phyloP scores from a whole-genome alignment of 2,888 invertebrate genomes.

The Rosalia funebris region DNA sequence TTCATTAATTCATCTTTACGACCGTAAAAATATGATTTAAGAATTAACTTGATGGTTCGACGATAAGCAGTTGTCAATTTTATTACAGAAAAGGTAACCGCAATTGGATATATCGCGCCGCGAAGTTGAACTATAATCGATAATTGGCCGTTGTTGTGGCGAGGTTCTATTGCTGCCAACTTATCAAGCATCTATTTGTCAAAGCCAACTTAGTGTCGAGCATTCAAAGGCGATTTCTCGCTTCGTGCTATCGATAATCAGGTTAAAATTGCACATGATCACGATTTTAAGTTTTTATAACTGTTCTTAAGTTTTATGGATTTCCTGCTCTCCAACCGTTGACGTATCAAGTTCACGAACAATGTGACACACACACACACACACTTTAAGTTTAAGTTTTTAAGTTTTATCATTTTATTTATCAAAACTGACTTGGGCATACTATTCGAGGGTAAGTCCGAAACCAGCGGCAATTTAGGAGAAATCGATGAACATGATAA shows the following conservation, averaged over 20 bases:
- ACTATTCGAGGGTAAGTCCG: too few species aligned
- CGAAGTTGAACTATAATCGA: slow-evolving; percentile 30
- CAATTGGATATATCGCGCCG: background rate
- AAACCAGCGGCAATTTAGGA: too few species aligned
- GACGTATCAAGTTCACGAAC: background rate
- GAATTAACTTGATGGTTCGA: too few species aligned
- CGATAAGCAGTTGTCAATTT: too few species aligned
- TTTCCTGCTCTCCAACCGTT: slow-evolving; percentile 8
- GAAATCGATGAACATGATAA: too few species aligned
- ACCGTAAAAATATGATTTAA: too few species aligned
- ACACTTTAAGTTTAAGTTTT: too few species aligned
- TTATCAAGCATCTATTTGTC: slow-evolving; percentile 31
- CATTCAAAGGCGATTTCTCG: slow-evolving; percentile 27
- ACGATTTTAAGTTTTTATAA: slow-evolving; percentile 27
- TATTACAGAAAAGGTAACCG: background rate
- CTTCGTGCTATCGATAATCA: slow-evolving; percentile 32
- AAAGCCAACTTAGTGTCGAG: slow-evolving; percentile 23
- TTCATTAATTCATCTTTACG: too few species aligned
- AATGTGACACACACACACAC: too few species aligned
- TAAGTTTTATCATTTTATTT: too few species aligned
- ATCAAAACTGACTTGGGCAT: too few species aligned
- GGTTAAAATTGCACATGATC: slow-evolving; percentile 31
- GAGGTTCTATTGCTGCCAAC: slow-evolving; percentile 20
- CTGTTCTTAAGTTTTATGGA: slow-evolving; percentile 25
- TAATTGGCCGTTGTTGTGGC: slow-evolving; percentile 22